A percentile compares a stretch with the other conserved stretches of the same genome.
phyloP scores from a whole-genome alignment of 2,888 invertebrate genomes.

The Netelia inedita region DNA sequence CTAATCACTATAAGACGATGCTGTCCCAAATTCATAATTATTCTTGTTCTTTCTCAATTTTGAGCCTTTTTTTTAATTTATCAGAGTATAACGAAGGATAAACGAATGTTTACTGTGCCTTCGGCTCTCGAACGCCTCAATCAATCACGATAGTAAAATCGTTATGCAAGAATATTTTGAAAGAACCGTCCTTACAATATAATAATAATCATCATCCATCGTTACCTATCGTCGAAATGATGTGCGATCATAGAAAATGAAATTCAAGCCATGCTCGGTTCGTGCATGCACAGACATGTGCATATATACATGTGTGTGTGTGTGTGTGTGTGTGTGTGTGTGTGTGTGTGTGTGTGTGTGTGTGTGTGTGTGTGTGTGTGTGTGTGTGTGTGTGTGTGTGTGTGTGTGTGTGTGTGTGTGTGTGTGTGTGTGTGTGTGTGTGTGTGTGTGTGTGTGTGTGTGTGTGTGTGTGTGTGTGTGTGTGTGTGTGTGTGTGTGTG shows the following conservation, averaged over 20 bases:
- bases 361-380: neutral
- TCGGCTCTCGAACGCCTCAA: neutral
- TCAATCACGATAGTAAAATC: neutral
- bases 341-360: neutral
- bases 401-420: neutral
- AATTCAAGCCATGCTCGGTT: neutral
- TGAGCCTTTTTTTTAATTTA: neutral
- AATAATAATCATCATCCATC: neutral
- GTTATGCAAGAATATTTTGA: neutral
- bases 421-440: neutral
- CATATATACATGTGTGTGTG: too few relatives aligned
- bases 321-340: neutral
- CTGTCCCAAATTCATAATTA: neutral
- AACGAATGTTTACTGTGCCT: neutral
- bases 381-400: neutral
- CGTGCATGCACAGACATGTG: neutral
- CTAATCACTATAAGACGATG: too few relatives aligned
- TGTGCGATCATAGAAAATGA: neutral
- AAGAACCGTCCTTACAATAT: neutral
- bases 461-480: neutral
- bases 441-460: neutral
- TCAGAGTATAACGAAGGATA: neutral
- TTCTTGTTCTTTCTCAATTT: neutral
- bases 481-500: neutral
- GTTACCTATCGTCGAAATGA: neutral